Evolutionary conservation across 2,888 invertebrate genomes (phyloP), one percentile per base, ranked within the genome.

Genomic region (Eristalis pertinax): DNA sequence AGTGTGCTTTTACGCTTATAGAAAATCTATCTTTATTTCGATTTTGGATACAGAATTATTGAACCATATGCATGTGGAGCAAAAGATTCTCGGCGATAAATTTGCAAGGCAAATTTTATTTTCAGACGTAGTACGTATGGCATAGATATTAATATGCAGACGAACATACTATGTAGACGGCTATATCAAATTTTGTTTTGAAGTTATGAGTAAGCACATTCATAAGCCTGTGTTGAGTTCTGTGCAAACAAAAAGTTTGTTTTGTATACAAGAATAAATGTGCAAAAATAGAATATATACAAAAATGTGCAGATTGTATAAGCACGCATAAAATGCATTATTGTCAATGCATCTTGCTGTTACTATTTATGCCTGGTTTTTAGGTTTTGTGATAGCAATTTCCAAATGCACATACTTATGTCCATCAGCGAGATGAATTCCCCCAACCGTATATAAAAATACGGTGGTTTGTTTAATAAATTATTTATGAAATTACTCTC

Each of bases 11-110:
- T 29, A 32, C 65, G 72, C 72, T 79, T 79, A 67, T 43, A 72
- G 41, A 72, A 65, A 13, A 63, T 56, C 22, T 63, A 72, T 65
- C 8, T 32, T 32, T 26, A 70, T 56, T 64, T 70, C 64, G 35
- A 70, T 26, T 77, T 77, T 43, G 50, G 68, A 68, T 62, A 35
- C 41, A 68, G 62, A 29, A 68, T 68, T 69, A 77, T 68, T 62
- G 22, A 56, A 32, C 24, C 50, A 74, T 50, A 63, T 64, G 64
- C 5, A 22, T 58, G 2, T 43, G n/a, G 22, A 19, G 58, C n/a
- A 41, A 43, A 29, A 68, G 43, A 76, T 68, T 19, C 8, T 19
- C 1, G 19, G 19, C 50, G 8, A 8, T 2, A 19, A 50, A 50
- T 50, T n/a, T 50, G 50, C 50, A 50, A 50, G 15, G 50, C 50